Evolutionary conservation across 2,113 vertebrate genomes (phyloP), one percentile per base, ranked within the genome.

Genomic region (Vombatus ursinus): DNA sequence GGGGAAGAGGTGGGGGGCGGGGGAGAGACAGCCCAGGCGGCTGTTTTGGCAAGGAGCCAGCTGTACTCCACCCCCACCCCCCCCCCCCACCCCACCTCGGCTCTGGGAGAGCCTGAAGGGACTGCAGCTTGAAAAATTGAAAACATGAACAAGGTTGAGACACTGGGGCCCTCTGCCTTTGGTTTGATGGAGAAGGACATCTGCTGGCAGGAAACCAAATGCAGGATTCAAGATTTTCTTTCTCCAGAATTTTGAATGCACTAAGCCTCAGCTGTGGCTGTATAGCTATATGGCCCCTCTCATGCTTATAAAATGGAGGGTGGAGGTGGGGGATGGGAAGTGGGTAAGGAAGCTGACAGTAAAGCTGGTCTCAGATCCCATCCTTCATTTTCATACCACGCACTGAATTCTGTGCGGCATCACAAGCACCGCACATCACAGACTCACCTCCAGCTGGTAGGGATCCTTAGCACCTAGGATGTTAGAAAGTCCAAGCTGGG

Each of bases 111-210:
- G 52, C 95, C 90, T 2, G 0, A 50, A 90, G 92, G 90, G 51
- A 22, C 8, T 52, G 44, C 92, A 31, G 50, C 48, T 90, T 19
- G 0, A 49, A 84, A 96, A 93, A 94, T 52, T 90, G 61, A 91
- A 95, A 95, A 50, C 77, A 61, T 0, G 51, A 9, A 19, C 52
- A 24, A 28, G 68, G 44, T 31, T 0, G 23, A 3, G 57, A 57
- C 90, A 49, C 24, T 91, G 50, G 12, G 50, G 44, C 24, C 91
- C 47, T 52, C 16, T 16, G 9, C 47, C 50, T 93, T 51, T 92
- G 95, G 52, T 94, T 90, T 91, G 91, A 94, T 92, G 92, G 92
- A 94, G 92, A 92, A 95, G 91, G 96, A 95, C 94, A 89, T 94
- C 53, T 95, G 48, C 94, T 94, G 52, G 93, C 92, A 92, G 50